These are phyloP conservation scores for Rhinophrynus dorsalis DNA, from an alignment of 2,797 vertebrate species.

Conservation along the genomic window DNA sequence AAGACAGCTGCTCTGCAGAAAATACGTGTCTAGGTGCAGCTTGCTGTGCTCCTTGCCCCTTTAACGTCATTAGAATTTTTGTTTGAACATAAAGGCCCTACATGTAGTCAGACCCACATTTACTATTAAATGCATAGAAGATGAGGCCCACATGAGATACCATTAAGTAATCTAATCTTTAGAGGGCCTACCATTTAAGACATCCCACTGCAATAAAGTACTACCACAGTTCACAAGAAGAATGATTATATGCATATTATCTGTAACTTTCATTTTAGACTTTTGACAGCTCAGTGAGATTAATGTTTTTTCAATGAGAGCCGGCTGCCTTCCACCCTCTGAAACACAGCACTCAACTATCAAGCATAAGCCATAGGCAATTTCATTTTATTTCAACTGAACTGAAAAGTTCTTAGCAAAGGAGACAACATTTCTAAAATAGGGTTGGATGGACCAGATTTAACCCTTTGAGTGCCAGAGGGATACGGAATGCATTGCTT, in stretches of 20 bases:
- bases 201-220: conserved; percentile 6
- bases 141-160: conserved; percentile 15
- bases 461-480: no score
- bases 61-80: conserved; percentile 27
- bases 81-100: conserved; percentile 3
- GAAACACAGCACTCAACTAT: conserved; percentile 30
- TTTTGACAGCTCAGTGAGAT: conserved; percentile 26
- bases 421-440: no score
- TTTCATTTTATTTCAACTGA: conserved; percentile 2
- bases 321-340: neutral
- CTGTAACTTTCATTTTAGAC: conserved; percentile 24
- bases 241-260: conserved; percentile 38
- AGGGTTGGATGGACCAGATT: no score
- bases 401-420: neutral
- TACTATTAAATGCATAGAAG: neutral
- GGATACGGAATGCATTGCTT: no score
- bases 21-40: conserved; percentile 6
- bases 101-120: conserved; percentile 3
- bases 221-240: neutral
- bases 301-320: conserved; percentile 16
- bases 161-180: conserved; percentile 31
- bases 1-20: conserved; percentile 31
- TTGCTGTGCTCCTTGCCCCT: neutral
- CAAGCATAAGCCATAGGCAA: conserved; percentile 35
- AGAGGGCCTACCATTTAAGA: neutral